phyloP scores from a whole-genome alignment of 30 jellyfish, hydroid and myxozoan genomes.

The Chironex yamaguchii region DNA sequence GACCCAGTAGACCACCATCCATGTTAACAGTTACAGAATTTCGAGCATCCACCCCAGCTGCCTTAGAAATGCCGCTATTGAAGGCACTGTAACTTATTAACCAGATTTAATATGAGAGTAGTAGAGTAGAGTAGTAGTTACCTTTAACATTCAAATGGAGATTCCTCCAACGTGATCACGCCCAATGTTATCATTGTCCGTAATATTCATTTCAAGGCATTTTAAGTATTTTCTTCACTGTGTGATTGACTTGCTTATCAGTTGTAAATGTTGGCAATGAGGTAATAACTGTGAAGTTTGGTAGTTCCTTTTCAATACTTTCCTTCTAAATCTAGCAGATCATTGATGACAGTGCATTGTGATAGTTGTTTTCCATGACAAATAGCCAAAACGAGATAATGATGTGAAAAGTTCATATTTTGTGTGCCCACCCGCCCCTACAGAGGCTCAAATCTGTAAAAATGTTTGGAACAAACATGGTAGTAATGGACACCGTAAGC shows the following conservation, averaged over 20 bases:
- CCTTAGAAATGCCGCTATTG: not conserved
- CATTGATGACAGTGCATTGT: no score
- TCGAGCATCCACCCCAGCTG: not conserved
- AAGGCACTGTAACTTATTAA: constrained; percentile 5
- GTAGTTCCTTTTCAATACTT: constrained; percentile 17
- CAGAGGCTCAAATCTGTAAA: no score
- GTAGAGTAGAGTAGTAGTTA: no score
- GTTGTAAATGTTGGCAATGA: constrained; percentile 29
- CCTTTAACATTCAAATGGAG: constrained; percentile 11
- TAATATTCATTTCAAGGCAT: not conserved
- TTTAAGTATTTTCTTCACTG: constrained; percentile 16
- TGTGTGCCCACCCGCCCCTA: no score
- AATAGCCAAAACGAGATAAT: no score
- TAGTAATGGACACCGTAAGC: no score
- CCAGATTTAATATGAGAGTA: not conserved
- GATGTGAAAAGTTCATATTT: no score
- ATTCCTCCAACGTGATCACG: constrained; percentile 34
- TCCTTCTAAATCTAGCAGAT: no score
- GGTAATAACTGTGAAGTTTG: not conserved
- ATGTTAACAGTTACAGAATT: not conserved
- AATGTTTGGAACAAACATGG: no score
- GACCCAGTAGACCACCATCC: constrained; percentile 1
- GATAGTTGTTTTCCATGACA: no score
- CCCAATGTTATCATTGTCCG: constrained; percentile 11
- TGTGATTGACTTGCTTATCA: constrained; percentile 22